Evolutionary conservation across 2,888 invertebrate genomes (phyloP), one percentile per base, ranked within the genome.

Genomic region (Hirtodrosophila cameraria): DNA sequence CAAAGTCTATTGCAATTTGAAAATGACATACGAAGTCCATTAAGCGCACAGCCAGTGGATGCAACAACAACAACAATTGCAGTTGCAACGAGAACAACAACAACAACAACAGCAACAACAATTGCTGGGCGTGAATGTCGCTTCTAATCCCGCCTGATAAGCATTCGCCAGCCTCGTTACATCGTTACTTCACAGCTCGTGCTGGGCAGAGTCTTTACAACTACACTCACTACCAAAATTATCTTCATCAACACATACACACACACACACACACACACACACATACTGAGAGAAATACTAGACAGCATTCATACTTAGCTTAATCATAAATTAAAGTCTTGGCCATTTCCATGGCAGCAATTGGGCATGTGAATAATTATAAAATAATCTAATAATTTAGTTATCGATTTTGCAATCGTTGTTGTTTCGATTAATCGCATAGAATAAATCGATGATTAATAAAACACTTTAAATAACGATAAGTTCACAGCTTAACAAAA

Each of bases 11-110:
- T 85, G 82, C 82, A 82, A 85, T 82, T 82, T 85, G 76, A 85
- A 82, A 82, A 85, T 85, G 85, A 82, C 82, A 82, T 85, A 82
- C 82, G 82, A 82, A 82, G 82, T 82, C 82, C 82, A 82, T 82
- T 82, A 82, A 82, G 85, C 75, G 65, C 82, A 67, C 80, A 69
- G 74, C 71, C 76, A 74, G 58, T 65, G 49, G 39, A 61, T 69
- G 59, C 75, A 72, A 36, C 63, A 61, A 46, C 63, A 75, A 27
- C 30, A 33, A 20, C 39, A 43, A 28, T 33, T 28, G 46, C 52
- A 38, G 15, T 23, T 9, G 25, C 12, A 39, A 31, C 30, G 41
- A 23, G 46, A 57, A 41, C 48, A 46, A 25, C 39, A 13, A 2
- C 42, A 23, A 5, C 38, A 9, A 5, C 27, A 45, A 5, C 27